Evolutionary conservation across 2,113 vertebrate genomes (phyloP).

Genomic region (Neogobius melanostomus): DNA sequence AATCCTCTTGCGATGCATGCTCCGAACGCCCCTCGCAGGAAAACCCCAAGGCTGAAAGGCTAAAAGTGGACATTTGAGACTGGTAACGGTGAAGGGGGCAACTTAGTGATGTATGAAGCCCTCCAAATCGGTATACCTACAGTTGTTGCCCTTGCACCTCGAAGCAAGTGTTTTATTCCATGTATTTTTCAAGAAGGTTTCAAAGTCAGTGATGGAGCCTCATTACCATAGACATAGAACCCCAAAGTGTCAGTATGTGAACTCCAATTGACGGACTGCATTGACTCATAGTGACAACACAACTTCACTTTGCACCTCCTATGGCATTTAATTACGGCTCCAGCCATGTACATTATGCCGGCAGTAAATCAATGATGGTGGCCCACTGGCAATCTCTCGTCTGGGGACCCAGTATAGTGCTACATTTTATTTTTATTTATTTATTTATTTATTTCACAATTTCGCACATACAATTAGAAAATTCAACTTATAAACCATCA

Average conservation of each 20-base stretch:
- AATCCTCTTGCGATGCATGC: constrained; percentile 19
- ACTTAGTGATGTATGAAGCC: constrained; percentile 19
- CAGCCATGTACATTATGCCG: constrained; percentile 43
- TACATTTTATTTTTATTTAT: too few relatives aligned
- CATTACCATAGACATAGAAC: constrained; percentile 11
- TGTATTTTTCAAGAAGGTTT: constrained; percentile 5
- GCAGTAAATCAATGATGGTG: constrained; percentile 47
- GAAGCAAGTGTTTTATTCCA: constrained; percentile 18
- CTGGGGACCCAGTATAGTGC: neutral
- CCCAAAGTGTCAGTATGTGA: constrained; percentile 1
- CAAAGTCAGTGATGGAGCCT: constrained; percentile 13
- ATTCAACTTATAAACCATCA: too few relatives aligned
- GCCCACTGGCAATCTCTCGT: constrained; percentile 46
- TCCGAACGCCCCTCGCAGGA: constrained; percentile 17
- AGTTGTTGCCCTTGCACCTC: constrained; percentile 31
- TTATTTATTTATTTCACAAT: too few relatives aligned
- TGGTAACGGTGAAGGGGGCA: constrained; percentile 32
- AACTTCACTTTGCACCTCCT: constrained; percentile 29
- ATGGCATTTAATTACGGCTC: constrained; percentile 65
- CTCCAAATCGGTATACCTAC: constrained; percentile 13
- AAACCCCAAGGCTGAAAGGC: constrained; percentile 16
- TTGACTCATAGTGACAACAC: constrained; percentile 4
- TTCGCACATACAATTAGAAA: too few relatives aligned
- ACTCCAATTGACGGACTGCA: constrained; percentile 2
- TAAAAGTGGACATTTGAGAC: constrained; percentile 30